Evolutionary conservation across 2,888 invertebrate species (phyloP).

Genomic region (Brenthis daphne): DNA sequence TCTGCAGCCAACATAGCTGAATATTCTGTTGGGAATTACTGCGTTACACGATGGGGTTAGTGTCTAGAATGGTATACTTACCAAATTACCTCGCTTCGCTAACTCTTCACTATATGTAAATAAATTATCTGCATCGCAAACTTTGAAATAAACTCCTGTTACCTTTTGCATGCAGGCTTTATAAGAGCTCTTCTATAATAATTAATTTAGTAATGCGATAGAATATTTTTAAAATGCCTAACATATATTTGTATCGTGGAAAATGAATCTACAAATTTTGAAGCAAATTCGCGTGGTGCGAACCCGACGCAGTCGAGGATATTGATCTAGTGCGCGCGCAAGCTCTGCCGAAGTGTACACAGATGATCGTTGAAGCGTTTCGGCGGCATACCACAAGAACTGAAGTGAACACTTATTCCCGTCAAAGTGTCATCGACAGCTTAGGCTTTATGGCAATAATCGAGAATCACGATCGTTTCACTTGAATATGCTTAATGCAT

Average conservation of each 20-base stretch:
- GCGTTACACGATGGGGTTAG: constrained; percentile 12
- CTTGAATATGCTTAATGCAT: neutral
- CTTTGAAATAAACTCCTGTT: constrained; percentile 7
- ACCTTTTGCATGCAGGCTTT: neutral
- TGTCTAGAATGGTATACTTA: constrained; percentile 12
- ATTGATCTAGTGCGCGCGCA: constrained; percentile 81
- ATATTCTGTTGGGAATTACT: constrained; percentile 42
- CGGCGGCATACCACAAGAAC: constrained; percentile 66
- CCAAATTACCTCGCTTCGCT: constrained; percentile 9
- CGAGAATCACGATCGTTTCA: constrained; percentile 22
- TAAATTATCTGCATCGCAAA: constrained; percentile 15
- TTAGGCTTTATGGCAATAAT: constrained; percentile 52
- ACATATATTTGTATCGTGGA: constrained; percentile 39
- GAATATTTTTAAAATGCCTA: neutral
- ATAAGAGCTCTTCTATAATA: no score
- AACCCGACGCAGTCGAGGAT: constrained; percentile 70
- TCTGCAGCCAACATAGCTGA: constrained; percentile 42
- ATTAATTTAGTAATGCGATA: neutral
- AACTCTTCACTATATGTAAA: neutral
- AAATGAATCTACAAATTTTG: constrained; percentile 67
- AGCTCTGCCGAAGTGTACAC: constrained; percentile 72
- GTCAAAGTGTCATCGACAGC: constrained; percentile 65
- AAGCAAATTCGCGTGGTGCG: constrained; percentile 67
- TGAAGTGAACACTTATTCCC: constrained; percentile 68
- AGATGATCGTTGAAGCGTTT: constrained; percentile 69